These are phyloP conservation scores for Tethea ocularis DNA, from an alignment of 2,888 invertebrate species.

Conservation along the genomic window DNA sequence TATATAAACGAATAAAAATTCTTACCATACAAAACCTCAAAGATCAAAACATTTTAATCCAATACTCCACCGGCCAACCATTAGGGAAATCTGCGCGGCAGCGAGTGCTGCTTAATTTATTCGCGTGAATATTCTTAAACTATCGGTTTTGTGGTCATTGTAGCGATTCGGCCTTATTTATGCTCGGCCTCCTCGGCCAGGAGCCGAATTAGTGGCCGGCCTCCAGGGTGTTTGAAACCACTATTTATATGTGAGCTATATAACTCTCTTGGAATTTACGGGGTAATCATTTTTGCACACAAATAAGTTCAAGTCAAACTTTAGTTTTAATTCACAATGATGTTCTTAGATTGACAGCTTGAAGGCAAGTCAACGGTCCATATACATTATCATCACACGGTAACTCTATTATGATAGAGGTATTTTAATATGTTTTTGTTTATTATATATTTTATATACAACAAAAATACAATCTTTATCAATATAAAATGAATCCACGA, in stretches of 20 bases:
- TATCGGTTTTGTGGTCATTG: constrained; percentile 79
- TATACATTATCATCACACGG: no score
- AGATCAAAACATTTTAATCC: constrained; percentile 45
- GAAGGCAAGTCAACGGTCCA: no score
- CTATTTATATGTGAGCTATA: constrained; percentile 30
- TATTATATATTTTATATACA: no score
- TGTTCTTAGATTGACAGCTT: not conserved
- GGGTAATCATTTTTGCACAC: not conserved
- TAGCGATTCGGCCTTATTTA: constrained; percentile 73
- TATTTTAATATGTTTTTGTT: no score
- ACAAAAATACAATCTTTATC: no score
- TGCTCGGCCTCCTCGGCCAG: constrained; percentile 45
- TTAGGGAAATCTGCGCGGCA: constrained; percentile 81
- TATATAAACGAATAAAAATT: no score
- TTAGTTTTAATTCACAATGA: no score
- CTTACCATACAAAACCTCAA: constrained; percentile 20
- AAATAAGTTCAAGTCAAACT: not conserved
- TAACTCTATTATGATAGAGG: no score
- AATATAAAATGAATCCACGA: no score
- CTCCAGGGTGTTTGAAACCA: constrained; percentile 37
- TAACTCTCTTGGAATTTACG: not conserved
- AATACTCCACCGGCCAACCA: constrained; percentile 61
- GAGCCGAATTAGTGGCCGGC: constrained; percentile 49
- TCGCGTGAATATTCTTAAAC: constrained; percentile 82
- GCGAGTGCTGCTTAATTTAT: constrained; percentile 79